Base-by-base conservation (phyloP, 2,113 vertebrate species). In the Riparia riparia region DNA sequence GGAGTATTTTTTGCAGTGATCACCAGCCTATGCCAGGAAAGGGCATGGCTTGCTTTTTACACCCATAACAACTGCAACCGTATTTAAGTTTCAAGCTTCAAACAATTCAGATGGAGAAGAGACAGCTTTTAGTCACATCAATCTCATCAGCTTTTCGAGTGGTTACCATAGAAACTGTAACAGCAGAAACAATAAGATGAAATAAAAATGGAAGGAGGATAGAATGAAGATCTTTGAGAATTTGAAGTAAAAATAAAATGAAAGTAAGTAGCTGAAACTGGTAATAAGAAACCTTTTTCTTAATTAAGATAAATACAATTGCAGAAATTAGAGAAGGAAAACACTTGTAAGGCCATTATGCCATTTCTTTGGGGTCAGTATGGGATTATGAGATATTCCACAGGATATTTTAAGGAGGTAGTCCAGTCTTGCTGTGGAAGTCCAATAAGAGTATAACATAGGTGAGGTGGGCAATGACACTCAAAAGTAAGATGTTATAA, bases 81-180 rank as follows among this genome's bases (percentile, higher is more conserved):
- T 89, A 57, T 91, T 83, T 96, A 57, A 95, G 80, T 61, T 76
- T 49, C 32, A 73, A 81, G 51, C 69, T 84, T 95, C 56, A 74
- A 68, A 77, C 65, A 63, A 82, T 87, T 95, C 81, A 89, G 51
- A 69, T 17, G 34, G 70, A 80, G 73, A 94, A 95, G 80, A 82
- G 65, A 92, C 87, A 95, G 88, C 85, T 96, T 96, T 95, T 93
- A 92, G 85, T 85, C 82, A 86, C 96, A 95, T 93, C 95, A 90
- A 64, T 95, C 71, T 96, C 93, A 96, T 96, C 90, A 95, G 84
- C 80, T 82, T 77, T 96, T 88, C 42, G 57, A 76, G 83, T 80
- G 92, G 97, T 97, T 97, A 89, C 96, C 96, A 97, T 97, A 97
- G 97, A 92, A 97, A 97, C 97, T 86, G 85, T 79, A 87, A 76